Base-by-base conservation (phyloP, 2,797 vertebrate species). In the Micrastur ruficollis region DNA sequence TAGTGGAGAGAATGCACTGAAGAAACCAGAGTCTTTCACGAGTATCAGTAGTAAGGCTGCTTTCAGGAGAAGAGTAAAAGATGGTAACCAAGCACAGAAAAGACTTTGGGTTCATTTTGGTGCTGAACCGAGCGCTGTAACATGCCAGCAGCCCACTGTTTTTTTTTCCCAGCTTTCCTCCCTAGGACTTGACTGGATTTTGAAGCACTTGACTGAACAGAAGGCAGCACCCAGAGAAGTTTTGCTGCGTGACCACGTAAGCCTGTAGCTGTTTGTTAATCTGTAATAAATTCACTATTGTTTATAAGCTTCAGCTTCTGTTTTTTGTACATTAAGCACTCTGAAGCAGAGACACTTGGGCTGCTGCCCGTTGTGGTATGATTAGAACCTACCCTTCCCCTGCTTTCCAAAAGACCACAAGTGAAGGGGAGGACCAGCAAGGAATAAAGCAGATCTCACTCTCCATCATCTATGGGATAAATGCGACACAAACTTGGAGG, bases 261-360 rank as follows among this genome's bases (percentile, higher is more conserved):
- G 49, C 68, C 68, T 83, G 70, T 49, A 87, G 68, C 72, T 38
- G 73, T 59, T 89, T 21, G 74, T 42, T 97, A 97, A 93, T 94
- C 87, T n/a, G 0, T 38, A 92, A 95, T 66, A 96, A 89, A 94
- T 81, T 95, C 86, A 66, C 86, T 59, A 81, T 82, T 93, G 95
- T 96, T 95, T 68, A 44, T 56, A 93, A 92, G 75, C 75, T 79
- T 78, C 71, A 50, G 83, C 72, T 95, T 96, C 89, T 18, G 4
- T 31, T 95, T 92, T 59, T 44, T 58, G 3, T 65, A 29, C 42
- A 67, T 92, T 87, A 95, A 97, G 84, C 68, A 80, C 89, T 95
- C 75, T 38, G 81, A 91, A 72, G 83, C 0, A 86, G 81, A 93
- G 56, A 80, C 52, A 88, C 81, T 68, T 66, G 50, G 55, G 67